Evolutionary conservation across 1,140 invertebrate genomes (phyloP).

Genomic region (Drosophila micromelanica): DNA sequence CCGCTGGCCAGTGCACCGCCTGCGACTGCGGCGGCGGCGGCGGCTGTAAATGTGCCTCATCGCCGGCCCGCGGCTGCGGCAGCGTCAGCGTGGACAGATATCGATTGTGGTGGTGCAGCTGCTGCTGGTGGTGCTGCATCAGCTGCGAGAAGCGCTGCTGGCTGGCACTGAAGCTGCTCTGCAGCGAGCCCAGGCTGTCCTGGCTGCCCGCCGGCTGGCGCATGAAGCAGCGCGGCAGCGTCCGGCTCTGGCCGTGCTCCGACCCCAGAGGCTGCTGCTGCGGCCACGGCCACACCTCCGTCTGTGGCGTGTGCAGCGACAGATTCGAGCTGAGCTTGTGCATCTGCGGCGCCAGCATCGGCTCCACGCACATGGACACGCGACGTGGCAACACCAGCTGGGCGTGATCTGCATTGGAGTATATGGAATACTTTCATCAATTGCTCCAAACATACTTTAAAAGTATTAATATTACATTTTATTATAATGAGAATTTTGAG

Average conservation of each 20-base stretch:
- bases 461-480: no score
- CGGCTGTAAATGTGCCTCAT: slow-evolving; percentile 26
- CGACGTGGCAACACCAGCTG: slow-evolving; percentile 53
- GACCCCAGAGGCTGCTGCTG: slow-evolving; percentile 31
- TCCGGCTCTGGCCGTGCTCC: slow-evolving; percentile 72
- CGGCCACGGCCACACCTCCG: slow-evolving; percentile 52
- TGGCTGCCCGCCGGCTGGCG: slow-evolving; percentile 65
- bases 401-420: slow-evolving; percentile 45
- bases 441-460: no score
- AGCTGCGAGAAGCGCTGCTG: slow-evolving; percentile 54
- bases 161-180: slow-evolving; percentile 46
- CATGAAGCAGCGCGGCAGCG: slow-evolving; percentile 75
- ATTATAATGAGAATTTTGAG: no score
- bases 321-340: slow-evolving; percentile 74
- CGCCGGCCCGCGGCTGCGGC: slow-evolving; percentile 45
- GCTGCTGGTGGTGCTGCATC: slow-evolving; percentile 47
- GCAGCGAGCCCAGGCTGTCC: slow-evolving; percentile 62
- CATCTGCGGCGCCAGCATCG: slow-evolving; percentile 18
- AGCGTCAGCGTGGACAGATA: slow-evolving; percentile 64
- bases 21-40: slow-evolving; percentile 3
- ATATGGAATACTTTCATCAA: no score
- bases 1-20: slow-evolving; percentile 75
- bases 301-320: slow-evolving; percentile 59
- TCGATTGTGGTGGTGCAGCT: slow-evolving; percentile 58
- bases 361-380: slow-evolving; percentile 24